Conservation (phyloP, 2,113 vertebrate species). For the Shinisaurus crocodilurus region DNA sequence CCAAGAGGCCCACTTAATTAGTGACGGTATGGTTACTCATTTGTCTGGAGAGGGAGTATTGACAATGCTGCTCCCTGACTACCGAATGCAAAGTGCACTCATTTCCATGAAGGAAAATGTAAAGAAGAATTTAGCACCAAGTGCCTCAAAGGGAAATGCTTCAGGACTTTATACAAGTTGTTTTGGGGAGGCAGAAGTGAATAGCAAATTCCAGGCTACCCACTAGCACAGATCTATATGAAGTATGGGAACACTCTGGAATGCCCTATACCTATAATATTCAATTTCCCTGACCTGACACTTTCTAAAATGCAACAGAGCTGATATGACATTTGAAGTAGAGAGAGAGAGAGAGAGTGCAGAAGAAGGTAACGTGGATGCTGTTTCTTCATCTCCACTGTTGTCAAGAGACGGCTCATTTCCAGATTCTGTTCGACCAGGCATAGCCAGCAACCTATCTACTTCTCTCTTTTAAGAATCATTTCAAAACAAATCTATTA, state of each 20-base stretch:
- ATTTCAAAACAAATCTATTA: constrained; percentile 45
- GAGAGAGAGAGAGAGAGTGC: not conserved
- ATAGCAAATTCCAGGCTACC: constrained; percentile 35
- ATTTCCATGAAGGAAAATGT: not conserved
- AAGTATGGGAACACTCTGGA: not conserved
- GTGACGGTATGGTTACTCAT: not conserved
- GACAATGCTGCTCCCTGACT: not conserved
- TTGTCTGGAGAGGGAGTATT: too few relatives aligned
- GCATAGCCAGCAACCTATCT: constrained; percentile 45
- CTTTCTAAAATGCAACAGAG: not conserved
- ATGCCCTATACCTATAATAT: not conserved
- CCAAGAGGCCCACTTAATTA: not conserved
- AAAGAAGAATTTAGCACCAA: constrained; percentile 6
- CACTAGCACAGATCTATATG: not conserved
- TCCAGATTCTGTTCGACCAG: constrained; percentile 18
- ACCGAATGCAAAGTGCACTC: not conserved
- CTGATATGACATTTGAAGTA: not conserved
- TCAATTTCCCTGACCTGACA: not conserved
- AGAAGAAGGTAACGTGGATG: too few relatives aligned
- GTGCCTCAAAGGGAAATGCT: constrained; percentile 26
- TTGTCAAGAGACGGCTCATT: not conserved
- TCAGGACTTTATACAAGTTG: constrained; percentile 1
- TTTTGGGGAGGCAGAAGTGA: constrained; percentile 31
- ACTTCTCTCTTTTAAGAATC: constrained; percentile 34
- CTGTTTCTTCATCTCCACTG: not conserved